Evolutionary conservation across 2,113 vertebrate genomes (phyloP).

Genomic region (Alouatta palliata): DNA sequence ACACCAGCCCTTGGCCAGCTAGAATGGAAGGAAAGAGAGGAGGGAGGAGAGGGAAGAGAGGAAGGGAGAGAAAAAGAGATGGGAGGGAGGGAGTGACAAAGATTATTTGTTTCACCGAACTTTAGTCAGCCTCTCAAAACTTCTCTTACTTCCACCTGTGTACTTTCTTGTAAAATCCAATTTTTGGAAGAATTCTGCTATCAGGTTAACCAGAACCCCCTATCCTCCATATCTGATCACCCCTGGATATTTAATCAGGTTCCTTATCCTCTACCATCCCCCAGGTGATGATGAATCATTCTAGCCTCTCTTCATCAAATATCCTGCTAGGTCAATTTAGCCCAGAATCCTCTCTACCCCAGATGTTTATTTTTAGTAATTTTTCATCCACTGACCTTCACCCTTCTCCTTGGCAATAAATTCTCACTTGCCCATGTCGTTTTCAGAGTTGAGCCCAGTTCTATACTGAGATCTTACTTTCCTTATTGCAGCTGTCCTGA

Average conservation of each 20-base stretch:
- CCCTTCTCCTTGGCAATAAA: not conserved
- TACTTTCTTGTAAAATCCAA: not conserved
- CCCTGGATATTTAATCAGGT: not conserved
- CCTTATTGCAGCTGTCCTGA: not conserved
- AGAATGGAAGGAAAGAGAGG: not conserved
- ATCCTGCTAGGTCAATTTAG: not conserved
- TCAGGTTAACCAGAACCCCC: not conserved
- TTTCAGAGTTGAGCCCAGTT: not conserved
- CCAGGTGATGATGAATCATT: not conserved
- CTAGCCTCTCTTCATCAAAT: not conserved
- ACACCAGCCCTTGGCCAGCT: not conserved
- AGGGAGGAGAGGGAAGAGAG: not conserved
- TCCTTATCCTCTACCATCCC: not conserved
- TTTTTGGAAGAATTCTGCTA: not conserved
- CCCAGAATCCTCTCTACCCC: not conserved
- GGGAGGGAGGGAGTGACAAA: not conserved
- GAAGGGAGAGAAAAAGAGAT: rapidly evolving
- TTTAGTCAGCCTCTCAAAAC: not conserved
- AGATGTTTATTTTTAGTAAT: not conserved
- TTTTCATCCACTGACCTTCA: not conserved
- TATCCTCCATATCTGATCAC: not conserved
- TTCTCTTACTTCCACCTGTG: not conserved
- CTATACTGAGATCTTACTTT: not conserved
- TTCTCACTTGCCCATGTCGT: not conserved
- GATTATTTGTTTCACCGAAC: not conserved